phyloP scores from a whole-genome alignment of 2,797 vertebrate species.

The Trichosurus vulpecula region DNA sequence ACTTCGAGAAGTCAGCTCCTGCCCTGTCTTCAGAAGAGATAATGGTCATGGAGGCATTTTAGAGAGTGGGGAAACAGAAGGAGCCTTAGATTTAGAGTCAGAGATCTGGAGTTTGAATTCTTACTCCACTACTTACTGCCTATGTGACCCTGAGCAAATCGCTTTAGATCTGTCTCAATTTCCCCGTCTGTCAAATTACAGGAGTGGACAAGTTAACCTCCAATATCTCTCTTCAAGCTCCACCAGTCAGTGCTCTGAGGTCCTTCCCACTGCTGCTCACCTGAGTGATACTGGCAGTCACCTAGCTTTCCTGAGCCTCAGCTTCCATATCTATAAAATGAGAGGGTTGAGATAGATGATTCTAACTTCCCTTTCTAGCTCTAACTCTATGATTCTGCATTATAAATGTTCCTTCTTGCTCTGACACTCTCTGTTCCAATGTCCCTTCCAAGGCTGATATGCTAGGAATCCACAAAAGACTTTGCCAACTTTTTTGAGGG shows the following conservation, averaged over 20 bases:
- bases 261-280: background rate
- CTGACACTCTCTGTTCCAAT: background rate
- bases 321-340: background rate
- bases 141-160: conserved; percentile 33
- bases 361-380: background rate
- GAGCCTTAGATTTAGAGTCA: background rate
- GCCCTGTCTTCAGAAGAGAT: background rate
- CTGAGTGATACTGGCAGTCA: background rate
- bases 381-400: background rate
- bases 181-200: background rate
- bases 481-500: background rate
- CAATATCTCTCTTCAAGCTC: background rate
- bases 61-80: background rate
- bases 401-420: background rate
- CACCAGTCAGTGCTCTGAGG: background rate
- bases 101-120: background rate
- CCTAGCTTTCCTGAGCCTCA: background rate
- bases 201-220: background rate
- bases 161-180: background rate
- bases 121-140: background rate
- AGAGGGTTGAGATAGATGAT: background rate
- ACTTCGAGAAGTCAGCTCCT: background rate
- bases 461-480: background rate
- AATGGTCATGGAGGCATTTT: background rate
- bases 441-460: background rate